These are phyloP conservation scores for Takifugu ocellatus DNA, from an alignment of 2,797 vertebrate species.

Conservation along the genomic window DNA sequence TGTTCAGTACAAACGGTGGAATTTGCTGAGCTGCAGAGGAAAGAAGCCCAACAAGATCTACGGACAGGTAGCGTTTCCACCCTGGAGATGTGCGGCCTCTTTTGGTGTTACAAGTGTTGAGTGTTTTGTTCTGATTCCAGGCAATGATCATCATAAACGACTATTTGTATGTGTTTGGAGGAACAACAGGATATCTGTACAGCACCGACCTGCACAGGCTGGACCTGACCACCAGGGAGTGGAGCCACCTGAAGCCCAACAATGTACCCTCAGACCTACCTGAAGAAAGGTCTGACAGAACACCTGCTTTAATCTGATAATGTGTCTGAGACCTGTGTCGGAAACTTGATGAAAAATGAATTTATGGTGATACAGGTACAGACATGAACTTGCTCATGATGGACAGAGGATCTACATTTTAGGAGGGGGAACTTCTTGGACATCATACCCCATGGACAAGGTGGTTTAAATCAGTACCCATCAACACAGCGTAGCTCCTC, in stretches of 20 bases:
- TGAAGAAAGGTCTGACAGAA: conserved; percentile 85
- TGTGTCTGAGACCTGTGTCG: background rate
- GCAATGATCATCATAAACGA: conserved; percentile 90
- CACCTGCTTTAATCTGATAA: background rate
- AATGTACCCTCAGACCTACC: conserved; percentile 89
- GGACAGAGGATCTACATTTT: conserved; percentile 92
- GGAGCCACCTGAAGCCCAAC: conserved; percentile 94
- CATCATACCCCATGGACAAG: conserved; percentile 93
- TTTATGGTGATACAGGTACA: conserved; percentile 77
- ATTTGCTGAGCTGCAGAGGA: conserved; percentile 89
- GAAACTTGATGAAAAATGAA: background rate
- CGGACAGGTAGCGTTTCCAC: conserved; percentile 83
- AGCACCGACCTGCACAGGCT: conserved; percentile 95
- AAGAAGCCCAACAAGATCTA: conserved; percentile 97
- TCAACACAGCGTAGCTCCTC: background rate
- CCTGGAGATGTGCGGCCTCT: background rate
- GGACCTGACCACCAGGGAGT: conserved; percentile 92
- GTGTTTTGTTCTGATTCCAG: conserved; percentile 33
- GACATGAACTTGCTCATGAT: conserved; percentile 95
- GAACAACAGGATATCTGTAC: conserved; percentile 96
- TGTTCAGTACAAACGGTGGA: conserved; percentile 93
- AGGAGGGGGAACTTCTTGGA: conserved; percentile 98
- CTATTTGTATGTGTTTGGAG: conserved; percentile 94
- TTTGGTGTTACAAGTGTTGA: background rate
- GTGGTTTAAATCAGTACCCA: conserved; percentile 55